These are phyloP conservation scores for Danio kyathit DNA, from an alignment of 2,797 vertebrate genomes.

Conservation along the genomic window DNA sequence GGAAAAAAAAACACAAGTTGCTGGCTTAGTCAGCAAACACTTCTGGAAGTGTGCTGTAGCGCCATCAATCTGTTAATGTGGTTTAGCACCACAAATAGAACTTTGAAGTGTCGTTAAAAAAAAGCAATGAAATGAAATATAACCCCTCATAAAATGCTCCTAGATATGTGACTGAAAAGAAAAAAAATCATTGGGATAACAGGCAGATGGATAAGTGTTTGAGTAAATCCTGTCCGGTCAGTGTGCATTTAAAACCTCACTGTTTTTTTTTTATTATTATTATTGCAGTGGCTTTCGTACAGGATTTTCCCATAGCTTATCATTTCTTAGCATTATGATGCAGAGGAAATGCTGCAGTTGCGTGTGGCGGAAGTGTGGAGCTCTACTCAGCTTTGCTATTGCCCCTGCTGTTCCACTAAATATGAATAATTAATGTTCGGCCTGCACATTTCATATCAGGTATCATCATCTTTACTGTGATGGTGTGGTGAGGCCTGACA, in stretches of 20 bases:
- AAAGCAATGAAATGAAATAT: neutral
- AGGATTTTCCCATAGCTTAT: constrained; percentile 26
- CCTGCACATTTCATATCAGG: constrained; percentile 53
- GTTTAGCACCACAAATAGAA: neutral
- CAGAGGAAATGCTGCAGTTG: constrained; percentile 38
- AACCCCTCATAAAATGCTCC: constrained; percentile 13
- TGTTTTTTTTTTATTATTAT: neutral
- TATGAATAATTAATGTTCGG: constrained; percentile 52
- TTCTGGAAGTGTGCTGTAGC: neutral
- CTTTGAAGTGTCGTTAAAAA: constrained; percentile 14
- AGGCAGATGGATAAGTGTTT: neutral
- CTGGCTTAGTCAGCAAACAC: neutral
- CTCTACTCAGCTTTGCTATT: constrained; percentile 38
- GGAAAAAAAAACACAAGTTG: neutral
- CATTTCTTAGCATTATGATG: constrained; percentile 26
- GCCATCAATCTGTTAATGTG: constrained; percentile 20
- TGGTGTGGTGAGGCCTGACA: neutral
- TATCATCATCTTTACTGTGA: constrained; percentile 50
- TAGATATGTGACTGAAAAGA: neutral
- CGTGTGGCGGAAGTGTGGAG: constrained; percentile 21
- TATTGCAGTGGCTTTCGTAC: constrained; percentile 7
- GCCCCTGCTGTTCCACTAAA: constrained; percentile 31
- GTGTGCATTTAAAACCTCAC: constrained; percentile 9
- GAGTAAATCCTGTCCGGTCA: neutral
- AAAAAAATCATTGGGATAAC: neutral